Evolutionary conservation across 1,140 invertebrate genomes (phyloP).

Genomic region (Drosophila virilis): DNA sequence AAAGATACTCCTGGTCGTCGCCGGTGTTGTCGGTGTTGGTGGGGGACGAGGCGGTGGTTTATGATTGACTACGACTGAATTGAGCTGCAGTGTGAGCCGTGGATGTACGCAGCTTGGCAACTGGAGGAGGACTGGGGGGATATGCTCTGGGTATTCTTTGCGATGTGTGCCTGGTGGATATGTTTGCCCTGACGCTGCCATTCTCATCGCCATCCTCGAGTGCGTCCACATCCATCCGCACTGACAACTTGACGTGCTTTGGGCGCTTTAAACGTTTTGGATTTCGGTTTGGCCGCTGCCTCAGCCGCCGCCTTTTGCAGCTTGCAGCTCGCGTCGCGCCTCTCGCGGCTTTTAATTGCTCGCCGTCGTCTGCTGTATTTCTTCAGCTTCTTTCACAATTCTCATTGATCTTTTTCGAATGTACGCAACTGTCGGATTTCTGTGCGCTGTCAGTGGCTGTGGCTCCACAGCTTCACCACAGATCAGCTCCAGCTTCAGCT

Average conservation of each 20-base stretch:
- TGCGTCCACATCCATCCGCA: slow-evolving; percentile 44
- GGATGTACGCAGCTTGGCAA: background rate
- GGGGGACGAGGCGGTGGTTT: slow-evolving; percentile 30
- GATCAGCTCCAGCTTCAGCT: background rate
- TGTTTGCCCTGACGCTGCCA: slow-evolving; percentile 26
- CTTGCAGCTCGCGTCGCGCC: background rate
- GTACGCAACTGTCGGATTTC: slow-evolving; percentile 81
- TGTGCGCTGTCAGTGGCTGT: slow-evolving; percentile 66
- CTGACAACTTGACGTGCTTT: slow-evolving; percentile 78
- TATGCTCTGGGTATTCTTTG: background rate
- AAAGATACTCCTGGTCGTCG: background rate
- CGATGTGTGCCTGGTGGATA: background rate
- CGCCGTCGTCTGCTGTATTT: slow-evolving; percentile 69
- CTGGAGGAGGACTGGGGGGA: background rate
- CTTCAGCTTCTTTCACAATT: slow-evolving; percentile 80
- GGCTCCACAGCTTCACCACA: slow-evolving; percentile 17
- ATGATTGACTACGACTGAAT: slow-evolving; percentile 78
- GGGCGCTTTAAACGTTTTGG: slow-evolving; percentile 78
- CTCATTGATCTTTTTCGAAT: slow-evolving; percentile 83
- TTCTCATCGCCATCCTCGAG: slow-evolving; percentile 42
- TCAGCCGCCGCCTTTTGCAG: background rate
- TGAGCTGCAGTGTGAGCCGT: slow-evolving; percentile 41
- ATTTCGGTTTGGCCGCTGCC: slow-evolving; percentile 41
- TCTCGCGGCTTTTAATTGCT: slow-evolving; percentile 70
- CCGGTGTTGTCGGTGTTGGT: background rate